Base-by-base conservation (phyloP, 2,113 vertebrate species). In the Cebidichthys violaceus region DNA sequence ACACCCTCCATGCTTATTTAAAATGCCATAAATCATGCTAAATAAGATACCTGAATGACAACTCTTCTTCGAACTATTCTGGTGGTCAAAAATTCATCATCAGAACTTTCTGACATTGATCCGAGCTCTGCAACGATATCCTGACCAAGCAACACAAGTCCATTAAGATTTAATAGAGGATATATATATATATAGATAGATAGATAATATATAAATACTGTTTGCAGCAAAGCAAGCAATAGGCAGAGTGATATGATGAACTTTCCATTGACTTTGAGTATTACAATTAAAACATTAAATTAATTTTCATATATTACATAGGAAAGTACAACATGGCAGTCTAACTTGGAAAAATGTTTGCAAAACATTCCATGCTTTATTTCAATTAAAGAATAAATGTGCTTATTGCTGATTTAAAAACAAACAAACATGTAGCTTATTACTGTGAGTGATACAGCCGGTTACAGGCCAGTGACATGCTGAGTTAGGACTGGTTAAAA, bases 1-100 rank as follows among this genome's bases (percentile, higher is more conserved):
- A 83, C 81, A 66, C 62, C 57, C 75, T 78, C 35, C 90, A 88
- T 85, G 72, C 86, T 75, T 7, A 45, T 70, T 65, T 41, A 74
- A 86, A 71, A 66, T 59, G 33, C 39, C 74, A 69, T 27, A 37
- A 59, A 14, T 82, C 88, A 86, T 83, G 80, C 80, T 70, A 27
- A 18, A 71, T 81, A 20, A 61, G 75, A 92, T 98, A 99, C 98
- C 98, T 99, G 96, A 79, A 99, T 97, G 83, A 99, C 94, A 92
- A 98, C 95, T 83, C 97, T 96, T 69, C 97, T 97, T 73, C 95
- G 96, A 75, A 99, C 78, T 82, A 99, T 94, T 95, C 97, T 96
- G 95, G 97, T 97, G 29, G 96, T 98, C 90, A 99, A 92, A 92
- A 96, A 95, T 52, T 97, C 96, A 0, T 99, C 97, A 70, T 94